These are phyloP conservation scores for Ophiodon elongatus DNA, from an alignment of 2,113 vertebrate genomes.

Conservation along the genomic window DNA sequence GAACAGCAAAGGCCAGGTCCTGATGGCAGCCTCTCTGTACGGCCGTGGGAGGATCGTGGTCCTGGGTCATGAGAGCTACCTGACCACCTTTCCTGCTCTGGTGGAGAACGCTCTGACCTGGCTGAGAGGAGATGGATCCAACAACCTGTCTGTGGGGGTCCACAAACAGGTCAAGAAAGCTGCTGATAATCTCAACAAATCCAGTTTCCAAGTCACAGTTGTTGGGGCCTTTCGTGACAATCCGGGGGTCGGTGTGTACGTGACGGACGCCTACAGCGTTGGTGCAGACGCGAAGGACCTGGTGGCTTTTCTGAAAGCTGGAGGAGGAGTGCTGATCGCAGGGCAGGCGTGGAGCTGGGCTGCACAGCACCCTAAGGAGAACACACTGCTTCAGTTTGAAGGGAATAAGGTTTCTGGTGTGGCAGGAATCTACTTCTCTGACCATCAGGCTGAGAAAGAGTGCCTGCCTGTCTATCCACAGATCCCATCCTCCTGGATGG, in stretches of 20 bases:
- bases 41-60: slow-evolving; percentile 88
- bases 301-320: slow-evolving; percentile 85
- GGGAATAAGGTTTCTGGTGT: slow-evolving; percentile 91
- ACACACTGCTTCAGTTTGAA: slow-evolving; percentile 84
- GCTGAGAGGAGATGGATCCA: slow-evolving; percentile 82
- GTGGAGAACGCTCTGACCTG: slow-evolving; percentile 88
- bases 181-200: slow-evolving; percentile 78
- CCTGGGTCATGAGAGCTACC: slow-evolving; percentile 86
- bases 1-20: slow-evolving; percentile 78
- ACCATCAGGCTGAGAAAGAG: slow-evolving; percentile 74
- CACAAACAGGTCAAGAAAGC: slow-evolving; percentile 74
- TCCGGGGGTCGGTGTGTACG: slow-evolving; percentile 84
- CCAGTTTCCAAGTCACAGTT: slow-evolving; percentile 59
- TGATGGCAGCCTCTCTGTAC: slow-evolving; percentile 84
- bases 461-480: slow-evolving; percentile 83
- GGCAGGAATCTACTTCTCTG: slow-evolving; percentile 90
- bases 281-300: slow-evolving; percentile 70
- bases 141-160: slow-evolving; percentile 79
- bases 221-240: slow-evolving; percentile 65
- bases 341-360: slow-evolving; percentile 91
- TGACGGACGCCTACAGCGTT: slow-evolving; percentile 84
- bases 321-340: slow-evolving; percentile 90
- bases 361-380: slow-evolving; percentile 76
- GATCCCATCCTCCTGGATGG: slow-evolving; percentile 87
- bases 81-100: slow-evolving; percentile 82